These are phyloP conservation scores for Luscinia luscinia DNA, from an alignment of 2,797 vertebrate species.

Conservation along the genomic window DNA sequence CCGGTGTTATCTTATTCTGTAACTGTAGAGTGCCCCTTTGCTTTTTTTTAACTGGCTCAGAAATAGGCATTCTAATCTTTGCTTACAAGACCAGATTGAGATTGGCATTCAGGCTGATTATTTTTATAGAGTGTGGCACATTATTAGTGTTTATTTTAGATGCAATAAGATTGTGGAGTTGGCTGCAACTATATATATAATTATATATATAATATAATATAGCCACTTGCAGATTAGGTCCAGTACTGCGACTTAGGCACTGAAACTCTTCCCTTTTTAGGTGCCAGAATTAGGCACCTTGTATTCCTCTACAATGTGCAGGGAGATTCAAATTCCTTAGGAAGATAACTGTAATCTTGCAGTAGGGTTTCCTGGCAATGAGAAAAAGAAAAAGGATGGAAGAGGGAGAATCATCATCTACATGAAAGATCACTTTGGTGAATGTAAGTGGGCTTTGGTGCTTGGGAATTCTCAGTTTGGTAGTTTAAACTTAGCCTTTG, in stretches of 20 bases:
- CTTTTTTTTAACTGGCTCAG: not conserved
- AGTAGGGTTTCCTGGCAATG: not conserved
- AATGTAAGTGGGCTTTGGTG: not conserved
- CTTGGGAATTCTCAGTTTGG: not conserved
- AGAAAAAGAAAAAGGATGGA: not conserved
- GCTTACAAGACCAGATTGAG: not conserved
- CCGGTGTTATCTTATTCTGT: not conserved
- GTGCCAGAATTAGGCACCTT: not conserved
- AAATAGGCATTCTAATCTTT: not conserved
- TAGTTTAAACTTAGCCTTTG: not conserved
- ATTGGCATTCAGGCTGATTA: constrained; percentile 5
- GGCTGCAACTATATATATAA: not conserved
- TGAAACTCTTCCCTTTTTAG: not conserved
- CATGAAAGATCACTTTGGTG: not conserved
- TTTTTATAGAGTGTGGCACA: constrained; percentile 6
- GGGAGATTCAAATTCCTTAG: not conserved
- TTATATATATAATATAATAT: not conserved
- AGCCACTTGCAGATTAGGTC: not conserved
- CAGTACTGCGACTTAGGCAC: not conserved
- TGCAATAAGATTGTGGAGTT: constrained; percentile 1
- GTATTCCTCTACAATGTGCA: not conserved
- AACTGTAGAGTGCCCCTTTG: not conserved
- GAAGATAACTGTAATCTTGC: not conserved
- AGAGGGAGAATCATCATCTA: rapidly evolving
- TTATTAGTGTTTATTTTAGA: constrained; percentile 24